Conservation (phyloP, 2,888 invertebrate species). For the Coleophora flavipennella region DNA sequence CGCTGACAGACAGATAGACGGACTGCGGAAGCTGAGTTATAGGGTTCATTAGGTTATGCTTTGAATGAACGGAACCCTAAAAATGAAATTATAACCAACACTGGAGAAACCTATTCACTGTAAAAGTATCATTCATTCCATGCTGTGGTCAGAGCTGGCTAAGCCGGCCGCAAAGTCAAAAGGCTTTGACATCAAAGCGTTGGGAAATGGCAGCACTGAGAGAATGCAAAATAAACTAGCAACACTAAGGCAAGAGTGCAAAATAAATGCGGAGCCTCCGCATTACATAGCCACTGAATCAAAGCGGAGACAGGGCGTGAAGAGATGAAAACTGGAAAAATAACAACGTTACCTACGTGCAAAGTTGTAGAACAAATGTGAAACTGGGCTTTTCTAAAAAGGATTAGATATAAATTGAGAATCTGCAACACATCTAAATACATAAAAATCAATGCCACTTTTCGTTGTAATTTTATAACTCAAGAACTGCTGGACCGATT, state of each 20-base stretch:
- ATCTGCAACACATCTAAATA: too few species aligned
- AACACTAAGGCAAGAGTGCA: constrained; percentile 51
- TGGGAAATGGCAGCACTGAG: constrained; percentile 52
- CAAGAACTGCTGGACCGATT: too few species aligned
- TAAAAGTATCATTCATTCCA: constrained; percentile 53
- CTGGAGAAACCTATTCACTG: constrained; percentile 35
- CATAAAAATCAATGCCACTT: too few species aligned
- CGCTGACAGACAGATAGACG: too few species aligned
- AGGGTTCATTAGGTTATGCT: too few species aligned
- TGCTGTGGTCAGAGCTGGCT: constrained; percentile 52
- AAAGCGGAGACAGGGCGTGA: constrained; percentile 66
- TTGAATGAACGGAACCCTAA: not conserved
- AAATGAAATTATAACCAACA: constrained; percentile 26
- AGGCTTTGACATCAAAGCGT: constrained; percentile 68
- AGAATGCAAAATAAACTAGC: constrained; percentile 59
- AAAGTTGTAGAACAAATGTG: too few species aligned
- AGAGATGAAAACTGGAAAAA: constrained; percentile 69
- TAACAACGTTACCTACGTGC: constrained; percentile 38
- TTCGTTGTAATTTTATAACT: too few species aligned
- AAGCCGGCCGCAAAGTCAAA: constrained; percentile 52
- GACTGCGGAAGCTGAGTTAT: too few species aligned
- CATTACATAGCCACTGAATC: constrained; percentile 70
- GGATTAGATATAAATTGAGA: too few species aligned
- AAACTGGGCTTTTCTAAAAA: too few species aligned
- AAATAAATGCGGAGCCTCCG: constrained; percentile 67